Base-by-base conservation (phyloP, 1,140 invertebrate species). In the Tetranychus urticae region DNA sequence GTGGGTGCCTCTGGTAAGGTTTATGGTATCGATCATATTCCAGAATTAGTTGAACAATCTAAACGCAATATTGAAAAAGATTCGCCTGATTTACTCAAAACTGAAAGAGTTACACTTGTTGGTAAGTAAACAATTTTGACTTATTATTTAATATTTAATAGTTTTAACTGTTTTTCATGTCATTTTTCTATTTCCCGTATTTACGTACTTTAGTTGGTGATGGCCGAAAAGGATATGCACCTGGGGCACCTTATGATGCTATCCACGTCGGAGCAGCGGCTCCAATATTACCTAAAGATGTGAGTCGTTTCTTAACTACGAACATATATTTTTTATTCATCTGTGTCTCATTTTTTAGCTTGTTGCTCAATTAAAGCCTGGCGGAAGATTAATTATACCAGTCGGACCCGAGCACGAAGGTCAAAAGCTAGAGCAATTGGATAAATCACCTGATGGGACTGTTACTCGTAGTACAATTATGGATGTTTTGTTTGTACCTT, bases 401-500 rank as follows among this genome's bases (percentile, higher is more conserved):
- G 83, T 97, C 39, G 93, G 92, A 34, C 81, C 81, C 13, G 80
- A 82, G 66, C 81, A 82, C 58, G 81, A 81, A 1, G 80, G 84
- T 67, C 89, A 94, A 73, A 79, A 83, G 68, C 75, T 93, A 64
- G 81, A 84, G 69, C 78, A 83, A 77, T 82, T 97, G 62, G 93
- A 97, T 70, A 97, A 96, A 75, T 75, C 80, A 45, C 63, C 70
- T 3, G 82, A 92, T 73, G 91, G 91, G 12, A 76, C 79, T 52
- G 78, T 94, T 13, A 76, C 75, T n/a, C 77, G 81, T 57, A 84
- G 81, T 67, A 78, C 80, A 23, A 73, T 97, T 0, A 94, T 97
- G 86, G 87, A 88, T 42, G 94, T 98, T 1, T 84, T 93, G 58
- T 98, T 93, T 75, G 93, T 98, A 35, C 93, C 93, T 2, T 76